Conservation (phyloP, 2,888 invertebrate genomes). For the Pollenia griseotomentosa region DNA sequence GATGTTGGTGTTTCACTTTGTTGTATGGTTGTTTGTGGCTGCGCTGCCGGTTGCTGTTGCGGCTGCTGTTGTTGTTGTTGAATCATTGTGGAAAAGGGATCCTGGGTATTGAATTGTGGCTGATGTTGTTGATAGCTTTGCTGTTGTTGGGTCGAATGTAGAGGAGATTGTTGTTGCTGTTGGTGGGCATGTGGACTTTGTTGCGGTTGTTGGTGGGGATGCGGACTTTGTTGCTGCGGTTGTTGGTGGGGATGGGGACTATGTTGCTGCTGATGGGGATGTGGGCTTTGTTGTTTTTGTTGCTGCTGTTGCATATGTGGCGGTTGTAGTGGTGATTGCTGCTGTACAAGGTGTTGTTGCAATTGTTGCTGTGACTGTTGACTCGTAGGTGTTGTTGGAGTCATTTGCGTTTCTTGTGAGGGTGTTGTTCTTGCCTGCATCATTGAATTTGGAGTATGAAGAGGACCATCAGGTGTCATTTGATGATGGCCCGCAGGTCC, state of each 20-base stretch:
- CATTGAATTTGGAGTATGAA: constrained; percentile 78
- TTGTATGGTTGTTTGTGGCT: constrained; percentile 72
- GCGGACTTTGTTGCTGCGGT: constrained; percentile 73
- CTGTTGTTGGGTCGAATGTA: constrained; percentile 74
- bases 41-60: constrained; percentile 74
- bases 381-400: constrained; percentile 73
- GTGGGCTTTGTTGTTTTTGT: constrained; percentile 71
- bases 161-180: constrained; percentile 76
- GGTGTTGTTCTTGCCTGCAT: constrained; percentile 81
- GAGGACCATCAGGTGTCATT: constrained; percentile 75
- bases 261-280: constrained; percentile 79
- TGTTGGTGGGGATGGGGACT: constrained; percentile 81
- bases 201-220: constrained; percentile 72
- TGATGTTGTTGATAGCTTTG: constrained; percentile 71
- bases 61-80: constrained; percentile 72
- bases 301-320: constrained; percentile 72
- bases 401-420: constrained; percentile 78
- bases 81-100: constrained; percentile 73
- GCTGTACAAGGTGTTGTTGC: constrained; percentile 73
- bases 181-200: constrained; percentile 72
- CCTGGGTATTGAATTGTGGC: constrained; percentile 76
- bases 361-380: constrained; percentile 69
- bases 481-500: constrained; percentile 78
- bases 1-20: constrained; percentile 37
- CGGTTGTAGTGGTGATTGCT: constrained; percentile 70